These are phyloP conservation scores for Eilema griseolum DNA, from an alignment of 2,888 invertebrate genomes.

Conservation along the genomic window DNA sequence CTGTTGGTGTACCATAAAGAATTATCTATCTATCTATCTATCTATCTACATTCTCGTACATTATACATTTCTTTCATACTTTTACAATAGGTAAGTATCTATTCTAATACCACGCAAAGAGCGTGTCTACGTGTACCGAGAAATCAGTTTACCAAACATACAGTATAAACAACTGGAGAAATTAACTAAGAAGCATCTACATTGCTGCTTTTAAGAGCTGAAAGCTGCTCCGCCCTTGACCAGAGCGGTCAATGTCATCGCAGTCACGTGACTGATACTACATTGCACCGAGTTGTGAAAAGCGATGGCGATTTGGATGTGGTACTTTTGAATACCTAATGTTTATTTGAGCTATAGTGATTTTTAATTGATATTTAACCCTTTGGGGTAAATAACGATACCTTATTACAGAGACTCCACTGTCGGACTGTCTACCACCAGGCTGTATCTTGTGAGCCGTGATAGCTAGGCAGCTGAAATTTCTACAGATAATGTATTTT, in stretches of 20 bases:
- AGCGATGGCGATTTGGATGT: slow-evolving; percentile 30
- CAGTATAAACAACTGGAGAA: slow-evolving; percentile 17
- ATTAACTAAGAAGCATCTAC: slow-evolving; percentile 15
- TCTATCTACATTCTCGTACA: too few relatives aligned
- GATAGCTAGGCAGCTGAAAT: too few relatives aligned
- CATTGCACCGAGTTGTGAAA: slow-evolving; percentile 31
- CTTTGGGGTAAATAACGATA: too few relatives aligned
- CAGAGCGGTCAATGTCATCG: slow-evolving; percentile 47
- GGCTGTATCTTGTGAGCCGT: too few relatives aligned
- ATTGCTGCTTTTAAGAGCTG: slow-evolving; percentile 20
- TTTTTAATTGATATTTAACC: too few relatives aligned
- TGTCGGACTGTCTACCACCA: too few relatives aligned
- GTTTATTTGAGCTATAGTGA: not conserved
- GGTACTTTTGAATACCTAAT: slow-evolving; percentile 3
- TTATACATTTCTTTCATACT: too few relatives aligned
- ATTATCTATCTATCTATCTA: too few relatives aligned
- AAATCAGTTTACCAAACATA: not conserved
- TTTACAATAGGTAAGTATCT: not conserved
- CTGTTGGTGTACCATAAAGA: too few relatives aligned
- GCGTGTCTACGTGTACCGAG: not conserved
- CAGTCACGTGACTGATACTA: slow-evolving; percentile 17
- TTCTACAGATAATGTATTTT: too few relatives aligned
- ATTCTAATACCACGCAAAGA: too few relatives aligned
- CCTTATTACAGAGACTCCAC: too few relatives aligned
- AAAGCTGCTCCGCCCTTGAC: slow-evolving; percentile 50